phyloP scores from a whole-genome alignment of 2,113 vertebrate species.

The Elachura formosa region DNA sequence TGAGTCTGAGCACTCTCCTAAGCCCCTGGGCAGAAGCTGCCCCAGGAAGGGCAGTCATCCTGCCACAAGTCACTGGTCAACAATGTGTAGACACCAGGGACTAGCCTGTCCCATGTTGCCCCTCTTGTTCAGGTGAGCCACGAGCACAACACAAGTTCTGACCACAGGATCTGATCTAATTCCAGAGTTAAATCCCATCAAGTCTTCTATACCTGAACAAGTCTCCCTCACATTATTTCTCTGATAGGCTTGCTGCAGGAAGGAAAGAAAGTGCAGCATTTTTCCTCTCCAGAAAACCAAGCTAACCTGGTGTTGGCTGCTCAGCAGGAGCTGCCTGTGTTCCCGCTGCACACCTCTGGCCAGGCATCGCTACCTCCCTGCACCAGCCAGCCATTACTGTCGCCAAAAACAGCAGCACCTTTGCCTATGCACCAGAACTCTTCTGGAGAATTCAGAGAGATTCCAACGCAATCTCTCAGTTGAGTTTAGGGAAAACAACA shows the following conservation, averaged over 20 bases:
- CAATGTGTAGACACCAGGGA: neutral
- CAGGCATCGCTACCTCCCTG: neutral
- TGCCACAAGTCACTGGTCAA: neutral
- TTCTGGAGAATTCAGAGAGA: neutral
- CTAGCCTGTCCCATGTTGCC: neutral
- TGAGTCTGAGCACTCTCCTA: neutral
- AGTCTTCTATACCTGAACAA: neutral
- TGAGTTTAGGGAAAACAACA: neutral
- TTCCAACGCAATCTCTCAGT: neutral
- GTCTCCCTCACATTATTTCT: neutral
- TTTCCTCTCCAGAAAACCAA: neutral
- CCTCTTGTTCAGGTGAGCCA: neutral
- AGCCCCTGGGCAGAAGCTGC: neutral
- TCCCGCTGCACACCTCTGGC: rapidly evolving
- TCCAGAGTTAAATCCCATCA: neutral
- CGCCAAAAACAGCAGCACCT: neutral
- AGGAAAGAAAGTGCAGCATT: neutral
- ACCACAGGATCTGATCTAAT: neutral
- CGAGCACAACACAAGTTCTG: neutral
- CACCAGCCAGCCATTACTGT: neutral
- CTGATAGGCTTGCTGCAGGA: neutral
- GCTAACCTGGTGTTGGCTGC: neutral
- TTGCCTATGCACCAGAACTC: neutral
- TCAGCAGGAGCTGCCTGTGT: neutral
- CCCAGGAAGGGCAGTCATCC: neutral